Conservation (phyloP, 2,797 vertebrate species). For the Garrulus glandarius region DNA sequence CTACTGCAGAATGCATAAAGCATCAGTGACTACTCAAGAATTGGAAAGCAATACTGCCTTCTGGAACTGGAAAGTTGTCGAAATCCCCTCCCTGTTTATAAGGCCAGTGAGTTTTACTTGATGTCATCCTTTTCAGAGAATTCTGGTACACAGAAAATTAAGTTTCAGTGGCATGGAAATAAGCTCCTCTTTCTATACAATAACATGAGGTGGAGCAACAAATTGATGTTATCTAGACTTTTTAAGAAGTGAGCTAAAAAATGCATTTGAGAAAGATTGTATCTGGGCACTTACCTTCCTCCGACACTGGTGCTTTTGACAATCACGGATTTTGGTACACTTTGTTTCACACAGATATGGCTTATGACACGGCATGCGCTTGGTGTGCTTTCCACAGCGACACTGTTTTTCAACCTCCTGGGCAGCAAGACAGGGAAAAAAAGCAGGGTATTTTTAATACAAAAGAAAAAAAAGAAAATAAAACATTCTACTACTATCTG, state of each 20-base stretch:
- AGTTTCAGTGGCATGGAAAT: neutral
- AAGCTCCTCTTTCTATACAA: neutral
- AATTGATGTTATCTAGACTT: neutral
- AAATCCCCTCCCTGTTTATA: neutral
- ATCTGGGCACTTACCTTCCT: constrained; percentile 78
- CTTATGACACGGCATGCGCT: constrained; percentile 88
- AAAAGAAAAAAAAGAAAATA: neutral
- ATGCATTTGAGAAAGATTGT: neutral
- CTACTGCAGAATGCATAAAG: neutral
- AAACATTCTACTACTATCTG: neutral
- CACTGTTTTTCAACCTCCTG: constrained; percentile 95
- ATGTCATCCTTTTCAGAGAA: neutral
- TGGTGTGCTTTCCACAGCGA: constrained; percentile 89
- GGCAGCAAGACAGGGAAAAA: neutral
- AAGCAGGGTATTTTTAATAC: neutral
- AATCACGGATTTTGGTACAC: constrained; percentile 85
- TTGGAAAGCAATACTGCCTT: neutral
- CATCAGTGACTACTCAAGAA: neutral
- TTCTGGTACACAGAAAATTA: neutral
- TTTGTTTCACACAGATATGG: constrained; percentile 94
- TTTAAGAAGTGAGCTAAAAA: neutral
- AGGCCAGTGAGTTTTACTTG: neutral
- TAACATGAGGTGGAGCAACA: neutral
- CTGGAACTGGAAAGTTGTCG: neutral
- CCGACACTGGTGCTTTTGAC: constrained; percentile 91